Conservation (phyloP, 2,113 vertebrate species). For the Rhinolophus sinicus region DNA sequence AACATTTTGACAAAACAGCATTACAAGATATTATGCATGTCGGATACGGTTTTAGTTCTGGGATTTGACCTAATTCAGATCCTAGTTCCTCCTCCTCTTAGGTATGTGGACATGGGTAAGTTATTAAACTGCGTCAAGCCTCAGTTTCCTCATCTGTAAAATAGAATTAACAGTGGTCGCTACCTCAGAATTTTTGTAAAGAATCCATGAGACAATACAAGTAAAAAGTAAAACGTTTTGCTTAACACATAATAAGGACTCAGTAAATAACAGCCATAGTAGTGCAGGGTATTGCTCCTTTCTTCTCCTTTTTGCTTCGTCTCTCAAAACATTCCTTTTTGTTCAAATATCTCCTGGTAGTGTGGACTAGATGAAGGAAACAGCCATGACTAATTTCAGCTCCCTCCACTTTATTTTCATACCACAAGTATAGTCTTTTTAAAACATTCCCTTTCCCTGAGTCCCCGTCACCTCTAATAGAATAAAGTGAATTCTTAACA, state of each 20-base stretch:
- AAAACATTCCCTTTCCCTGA: background rate
- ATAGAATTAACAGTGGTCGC: background rate
- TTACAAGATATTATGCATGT: background rate
- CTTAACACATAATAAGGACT: background rate
- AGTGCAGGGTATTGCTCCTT: background rate
- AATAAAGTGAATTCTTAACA: background rate
- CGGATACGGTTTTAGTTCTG: background rate
- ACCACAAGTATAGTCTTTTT: background rate
- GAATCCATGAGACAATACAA: background rate
- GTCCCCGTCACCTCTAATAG: background rate
- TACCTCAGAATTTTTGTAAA: background rate
- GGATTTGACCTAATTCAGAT: conserved; percentile 22
- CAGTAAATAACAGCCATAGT: background rate
- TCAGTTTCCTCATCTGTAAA: background rate
- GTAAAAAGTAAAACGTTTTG: background rate
- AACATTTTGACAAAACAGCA: background rate
- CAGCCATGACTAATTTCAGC: background rate
- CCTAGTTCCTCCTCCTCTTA: background rate
- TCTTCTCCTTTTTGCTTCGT: background rate
- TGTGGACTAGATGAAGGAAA: background rate
- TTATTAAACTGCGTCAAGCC: background rate
- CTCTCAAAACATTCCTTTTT: background rate
- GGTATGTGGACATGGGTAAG: background rate
- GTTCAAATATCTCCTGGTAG: background rate
- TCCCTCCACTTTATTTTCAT: background rate